Evolutionary conservation across 2,113 vertebrate species (phyloP).

Genomic region (Lagenorhynchus albirostris): DNA sequence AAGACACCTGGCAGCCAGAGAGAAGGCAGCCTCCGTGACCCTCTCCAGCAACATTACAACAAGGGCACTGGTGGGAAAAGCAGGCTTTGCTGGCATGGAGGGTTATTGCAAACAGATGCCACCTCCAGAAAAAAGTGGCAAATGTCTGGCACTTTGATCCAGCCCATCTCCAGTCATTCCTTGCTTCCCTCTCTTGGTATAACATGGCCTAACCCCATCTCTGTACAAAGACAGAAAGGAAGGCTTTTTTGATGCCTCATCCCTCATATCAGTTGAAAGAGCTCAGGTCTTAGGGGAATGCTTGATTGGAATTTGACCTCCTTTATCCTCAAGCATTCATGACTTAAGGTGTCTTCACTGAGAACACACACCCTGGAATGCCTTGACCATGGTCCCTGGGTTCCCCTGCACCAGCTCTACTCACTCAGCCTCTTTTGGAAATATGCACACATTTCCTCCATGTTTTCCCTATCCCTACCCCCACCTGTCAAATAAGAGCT

Average conservation of each 20-base stretch:
- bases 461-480: background rate
- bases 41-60: conserved; percentile 63
- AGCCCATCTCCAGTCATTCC: background rate
- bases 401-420: background rate
- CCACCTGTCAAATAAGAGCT: background rate
- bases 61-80: conserved; percentile 74
- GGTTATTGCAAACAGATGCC: conserved; percentile 76
- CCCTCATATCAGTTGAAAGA: background rate
- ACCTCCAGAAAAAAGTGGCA: conserved; percentile 39
- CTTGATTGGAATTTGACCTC: background rate
- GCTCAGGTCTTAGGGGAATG: background rate
- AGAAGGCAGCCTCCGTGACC: conserved; percentile 52
- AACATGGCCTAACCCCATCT: background rate
- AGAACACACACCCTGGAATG: background rate
- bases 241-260: background rate
- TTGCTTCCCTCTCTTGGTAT: background rate
- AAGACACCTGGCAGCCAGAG: background rate
- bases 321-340: background rate
- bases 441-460: background rate
- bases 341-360: background rate
- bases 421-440: background rate
- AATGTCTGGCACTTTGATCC: conserved; percentile 27
- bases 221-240: background rate
- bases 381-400: background rate
- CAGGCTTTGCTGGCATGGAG: conserved; percentile 63